A percentile compares a stretch with the other conserved stretches of the same genome.
phyloP scores from a whole-genome alignment of 2,113 vertebrate genomes.

The Plecotus auritus region DNA sequence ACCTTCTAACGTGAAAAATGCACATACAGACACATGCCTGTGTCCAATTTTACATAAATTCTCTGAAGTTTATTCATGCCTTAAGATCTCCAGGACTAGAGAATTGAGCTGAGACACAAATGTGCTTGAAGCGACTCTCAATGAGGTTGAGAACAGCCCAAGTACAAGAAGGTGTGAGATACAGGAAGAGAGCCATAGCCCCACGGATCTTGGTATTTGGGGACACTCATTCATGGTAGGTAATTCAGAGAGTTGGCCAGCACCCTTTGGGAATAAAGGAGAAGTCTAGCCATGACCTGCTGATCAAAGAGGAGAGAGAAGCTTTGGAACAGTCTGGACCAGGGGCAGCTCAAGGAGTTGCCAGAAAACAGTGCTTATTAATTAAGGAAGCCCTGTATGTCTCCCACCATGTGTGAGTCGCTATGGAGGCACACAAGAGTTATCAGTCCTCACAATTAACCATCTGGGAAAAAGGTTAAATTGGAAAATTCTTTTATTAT shows the following conservation, averaged over 20 bases:
- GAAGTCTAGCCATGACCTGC: background rate
- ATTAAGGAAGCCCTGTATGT: background rate
- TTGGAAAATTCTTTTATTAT: background rate
- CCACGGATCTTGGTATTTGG: background rate
- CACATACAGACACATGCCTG: background rate
- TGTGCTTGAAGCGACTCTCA: background rate
- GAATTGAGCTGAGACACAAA: background rate
- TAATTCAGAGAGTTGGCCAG: background rate
- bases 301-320: background rate
- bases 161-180: background rate
- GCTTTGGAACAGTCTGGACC: background rate
- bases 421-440: background rate
- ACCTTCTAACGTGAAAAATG: background rate
- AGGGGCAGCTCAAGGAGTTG: background rate
- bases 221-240: background rate
- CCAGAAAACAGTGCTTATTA: background rate
- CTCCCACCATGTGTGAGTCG: background rate
- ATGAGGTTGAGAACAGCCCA: background rate
- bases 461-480: background rate
- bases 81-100: background rate
- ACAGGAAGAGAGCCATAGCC: background rate
- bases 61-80: background rate
- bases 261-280: background rate
- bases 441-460: background rate
- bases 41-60: background rate